These are phyloP conservation scores for Palaemon carinicauda DNA, from an alignment of 1,140 invertebrate species.

Conservation along the genomic window DNA sequence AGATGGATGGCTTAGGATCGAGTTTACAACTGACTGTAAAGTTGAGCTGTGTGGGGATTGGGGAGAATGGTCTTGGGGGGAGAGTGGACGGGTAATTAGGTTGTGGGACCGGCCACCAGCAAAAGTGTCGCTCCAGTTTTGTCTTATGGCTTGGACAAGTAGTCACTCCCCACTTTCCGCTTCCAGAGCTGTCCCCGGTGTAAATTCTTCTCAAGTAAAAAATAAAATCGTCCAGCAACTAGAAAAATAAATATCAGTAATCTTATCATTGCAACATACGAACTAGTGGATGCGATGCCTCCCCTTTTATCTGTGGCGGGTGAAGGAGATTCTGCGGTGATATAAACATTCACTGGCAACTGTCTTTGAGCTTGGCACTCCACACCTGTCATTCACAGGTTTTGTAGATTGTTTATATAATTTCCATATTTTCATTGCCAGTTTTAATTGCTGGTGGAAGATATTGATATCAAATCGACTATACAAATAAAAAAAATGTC, in stretches of 20 bases:
- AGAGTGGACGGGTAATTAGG: slow-evolving; percentile 54
- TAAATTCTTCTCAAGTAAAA: no score
- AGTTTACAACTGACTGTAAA: neutral
- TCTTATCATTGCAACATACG: neutral
- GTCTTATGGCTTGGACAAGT: slow-evolving; percentile 49
- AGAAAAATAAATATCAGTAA: no score
- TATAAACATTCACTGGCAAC: slow-evolving; percentile 48
- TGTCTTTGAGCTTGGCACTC: slow-evolving; percentile 26
- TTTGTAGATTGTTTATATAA: slow-evolving; percentile 52
- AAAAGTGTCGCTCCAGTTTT: slow-evolving; percentile 57
- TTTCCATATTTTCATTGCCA: neutral
- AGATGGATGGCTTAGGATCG: no score
- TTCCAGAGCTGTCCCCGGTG: no score
- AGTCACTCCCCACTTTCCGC: neutral
- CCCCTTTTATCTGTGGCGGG: neutral
- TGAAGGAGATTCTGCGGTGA: neutral
- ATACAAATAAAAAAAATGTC: neutral
- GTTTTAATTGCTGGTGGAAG: neutral
- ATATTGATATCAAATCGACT: neutral
- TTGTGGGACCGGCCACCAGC: slow-evolving; percentile 51
- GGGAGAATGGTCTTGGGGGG: slow-evolving; percentile 12
- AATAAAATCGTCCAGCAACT: no score
- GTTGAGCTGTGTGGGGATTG: neutral
- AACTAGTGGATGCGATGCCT: neutral
- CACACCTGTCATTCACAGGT: slow-evolving; percentile 52